Percentiles rank a stretch among this genome's conserved stretches.
Evolutionary conservation across 2,113 vertebrate genomes (phyloP).

Genomic region (Nymphicus hollandicus): DNA sequence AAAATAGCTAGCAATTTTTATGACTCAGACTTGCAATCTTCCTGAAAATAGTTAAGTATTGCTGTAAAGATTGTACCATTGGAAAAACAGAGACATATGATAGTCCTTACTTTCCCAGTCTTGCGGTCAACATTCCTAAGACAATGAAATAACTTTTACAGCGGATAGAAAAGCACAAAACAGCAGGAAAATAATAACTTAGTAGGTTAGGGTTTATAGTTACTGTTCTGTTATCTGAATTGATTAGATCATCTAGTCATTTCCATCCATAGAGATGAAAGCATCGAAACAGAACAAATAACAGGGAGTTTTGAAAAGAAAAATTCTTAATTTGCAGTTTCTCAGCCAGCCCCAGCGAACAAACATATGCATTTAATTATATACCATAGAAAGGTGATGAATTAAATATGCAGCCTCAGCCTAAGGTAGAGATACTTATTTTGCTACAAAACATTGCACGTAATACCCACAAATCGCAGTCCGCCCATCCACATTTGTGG

Average conservation of each 20-base stretch:
- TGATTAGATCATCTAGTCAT: neutral
- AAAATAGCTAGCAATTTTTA: neutral
- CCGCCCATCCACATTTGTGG: accelerated
- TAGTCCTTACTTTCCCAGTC: neutral
- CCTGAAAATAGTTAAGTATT: neutral
- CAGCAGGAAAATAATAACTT: neutral
- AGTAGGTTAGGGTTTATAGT: neutral
- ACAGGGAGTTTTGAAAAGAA: neutral
- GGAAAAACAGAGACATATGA: neutral
- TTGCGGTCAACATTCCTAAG: neutral
- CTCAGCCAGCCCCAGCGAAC: neutral
- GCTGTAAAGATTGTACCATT: neutral
- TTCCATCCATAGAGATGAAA: neutral
- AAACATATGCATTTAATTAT: neutral
- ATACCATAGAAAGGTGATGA: neutral
- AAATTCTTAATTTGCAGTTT: neutral
- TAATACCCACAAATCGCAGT: neutral
- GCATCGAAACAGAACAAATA: neutral
- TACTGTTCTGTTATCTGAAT: neutral
- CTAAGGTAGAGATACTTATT: neutral
- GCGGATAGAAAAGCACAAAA: neutral
- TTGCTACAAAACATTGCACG: neutral
- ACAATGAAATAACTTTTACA: neutral
- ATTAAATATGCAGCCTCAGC: neutral
- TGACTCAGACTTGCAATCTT: neutral